Evolutionary conservation across 2,888 invertebrate genomes (phyloP).

Genomic region (Eristalinus sepulchralis): DNA sequence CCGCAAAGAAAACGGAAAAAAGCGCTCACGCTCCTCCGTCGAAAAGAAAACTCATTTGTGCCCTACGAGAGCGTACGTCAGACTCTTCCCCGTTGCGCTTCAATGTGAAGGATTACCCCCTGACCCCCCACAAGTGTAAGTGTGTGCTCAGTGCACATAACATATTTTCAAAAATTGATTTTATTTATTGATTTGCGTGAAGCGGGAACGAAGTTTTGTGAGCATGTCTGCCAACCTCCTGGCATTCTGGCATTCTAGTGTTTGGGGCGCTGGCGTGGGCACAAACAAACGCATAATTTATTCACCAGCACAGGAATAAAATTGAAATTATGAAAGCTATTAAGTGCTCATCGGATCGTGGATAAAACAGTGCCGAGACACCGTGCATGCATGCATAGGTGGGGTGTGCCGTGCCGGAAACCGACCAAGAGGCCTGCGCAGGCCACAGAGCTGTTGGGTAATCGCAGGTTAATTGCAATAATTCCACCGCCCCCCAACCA

Average conservation of each 20-base stretch:
- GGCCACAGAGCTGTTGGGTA: not conserved
- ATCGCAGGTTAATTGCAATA: not conserved
- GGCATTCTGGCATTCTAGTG: not conserved
- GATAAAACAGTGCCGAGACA: not conserved
- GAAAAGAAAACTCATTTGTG: not conserved
- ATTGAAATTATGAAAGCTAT: slow-evolving; percentile 12
- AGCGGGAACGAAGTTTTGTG: not conserved
- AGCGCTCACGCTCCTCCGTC: not conserved
- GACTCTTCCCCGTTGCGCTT: not conserved
- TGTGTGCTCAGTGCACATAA: not conserved
- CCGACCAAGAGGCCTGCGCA: not conserved
- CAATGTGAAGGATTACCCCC: not conserved
- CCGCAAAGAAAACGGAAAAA: not conserved
- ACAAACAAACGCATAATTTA: slow-evolving; percentile 12
- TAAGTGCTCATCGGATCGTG: not conserved
- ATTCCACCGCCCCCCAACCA: not conserved
- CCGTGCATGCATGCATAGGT: not conserved
- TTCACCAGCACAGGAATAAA: not conserved
- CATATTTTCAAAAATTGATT: not conserved
- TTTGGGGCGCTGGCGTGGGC: not conserved
- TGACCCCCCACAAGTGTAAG: not conserved
- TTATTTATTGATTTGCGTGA: not conserved
- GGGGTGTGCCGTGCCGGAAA: not conserved
- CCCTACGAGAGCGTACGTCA: not conserved
- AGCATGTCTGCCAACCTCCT: not conserved